Percentiles rank a stretch among this genome's conserved stretches.
These are phyloP conservation scores for Pseudococcus longispinus DNA, from an alignment of 2,888 invertebrate genomes.

Conservation along the genomic window DNA sequence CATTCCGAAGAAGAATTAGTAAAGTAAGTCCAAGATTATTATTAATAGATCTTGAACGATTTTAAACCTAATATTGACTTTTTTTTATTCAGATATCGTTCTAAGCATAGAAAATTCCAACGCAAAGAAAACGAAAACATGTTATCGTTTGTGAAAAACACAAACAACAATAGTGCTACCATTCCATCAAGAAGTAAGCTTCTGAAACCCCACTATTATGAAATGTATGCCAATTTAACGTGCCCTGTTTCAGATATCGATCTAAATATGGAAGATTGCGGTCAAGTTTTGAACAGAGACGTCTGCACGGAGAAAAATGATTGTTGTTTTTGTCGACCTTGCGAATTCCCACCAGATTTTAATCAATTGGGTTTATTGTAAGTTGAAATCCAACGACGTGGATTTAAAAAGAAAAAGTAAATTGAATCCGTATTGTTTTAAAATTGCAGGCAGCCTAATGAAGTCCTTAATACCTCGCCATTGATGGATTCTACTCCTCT, in stretches of 20 bases:
- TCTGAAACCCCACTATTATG: not conserved
- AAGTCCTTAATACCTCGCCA: not conserved
- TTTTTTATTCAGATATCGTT: slow-evolving; percentile 43
- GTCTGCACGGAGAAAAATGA: slow-evolving; percentile 35
- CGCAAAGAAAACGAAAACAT: slow-evolving; percentile 47
- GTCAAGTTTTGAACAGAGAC: slow-evolving; percentile 24
- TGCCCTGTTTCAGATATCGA: slow-evolving; percentile 24
- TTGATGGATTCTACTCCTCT: slow-evolving; percentile 5
- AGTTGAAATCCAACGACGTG: not conserved
- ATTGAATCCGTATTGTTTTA: not conserved
- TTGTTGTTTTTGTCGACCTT: slow-evolving; percentile 42
- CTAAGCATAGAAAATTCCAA: slow-evolving; percentile 50
- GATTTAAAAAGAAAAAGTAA: not conserved
- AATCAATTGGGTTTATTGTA: slow-evolving; percentile 9
- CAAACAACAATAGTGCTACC: slow-evolving; percentile 1
- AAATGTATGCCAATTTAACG: not conserved
- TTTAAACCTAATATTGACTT: not conserved
- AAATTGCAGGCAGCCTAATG: slow-evolving; percentile 20
- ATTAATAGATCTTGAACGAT: not conserved
- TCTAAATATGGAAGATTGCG: slow-evolving; percentile 38
- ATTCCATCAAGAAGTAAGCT: not conserved
- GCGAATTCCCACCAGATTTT: not conserved
- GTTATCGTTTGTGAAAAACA: not conserved
- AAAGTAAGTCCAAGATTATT: slow-evolving; percentile 66
- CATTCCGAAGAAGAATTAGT: slow-evolving; percentile 91